A percentile compares a stretch with the other conserved stretches of the same genome.
phyloP scores from a whole-genome alignment of 2,888 invertebrate genomes.

The Cephus runcator region DNA sequence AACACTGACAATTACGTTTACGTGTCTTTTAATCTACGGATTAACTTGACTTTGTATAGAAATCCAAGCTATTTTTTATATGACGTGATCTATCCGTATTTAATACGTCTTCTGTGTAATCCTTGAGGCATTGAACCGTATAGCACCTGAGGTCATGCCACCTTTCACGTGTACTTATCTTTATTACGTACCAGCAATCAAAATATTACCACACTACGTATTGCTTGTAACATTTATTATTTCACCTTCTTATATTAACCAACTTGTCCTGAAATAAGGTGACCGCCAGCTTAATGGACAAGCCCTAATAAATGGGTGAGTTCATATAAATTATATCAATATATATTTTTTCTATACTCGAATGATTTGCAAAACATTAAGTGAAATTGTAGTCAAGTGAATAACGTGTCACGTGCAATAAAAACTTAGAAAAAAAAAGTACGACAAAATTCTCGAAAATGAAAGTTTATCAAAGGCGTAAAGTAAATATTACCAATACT shows the following conservation, averaged over 20 bases:
- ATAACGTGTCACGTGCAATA: background rate
- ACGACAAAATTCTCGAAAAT: background rate
- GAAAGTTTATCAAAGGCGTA: background rate
- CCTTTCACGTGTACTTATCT: background rate
- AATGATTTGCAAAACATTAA: background rate
- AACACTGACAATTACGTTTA: background rate
- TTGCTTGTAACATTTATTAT: background rate
- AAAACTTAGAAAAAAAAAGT: background rate
- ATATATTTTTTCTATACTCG: background rate
- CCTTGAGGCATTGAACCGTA: background rate
- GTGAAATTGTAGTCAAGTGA: background rate
- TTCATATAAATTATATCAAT: no score
- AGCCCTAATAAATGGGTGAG: no score
- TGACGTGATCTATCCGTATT: background rate
- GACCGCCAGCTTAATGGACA: no score
- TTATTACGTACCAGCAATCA: background rate
- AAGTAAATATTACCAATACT: background rate
- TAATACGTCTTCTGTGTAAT: background rate
- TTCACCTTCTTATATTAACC: background rate
- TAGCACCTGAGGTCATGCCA: background rate
- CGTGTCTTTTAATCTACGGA: background rate
- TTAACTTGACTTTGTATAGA: background rate
- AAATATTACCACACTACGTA: background rate
- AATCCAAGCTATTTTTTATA: background rate
- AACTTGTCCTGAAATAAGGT: background rate